These are phyloP conservation scores for Tipula vernalis DNA, from an alignment of 2,888 invertebrate species.

Conservation along the genomic window DNA sequence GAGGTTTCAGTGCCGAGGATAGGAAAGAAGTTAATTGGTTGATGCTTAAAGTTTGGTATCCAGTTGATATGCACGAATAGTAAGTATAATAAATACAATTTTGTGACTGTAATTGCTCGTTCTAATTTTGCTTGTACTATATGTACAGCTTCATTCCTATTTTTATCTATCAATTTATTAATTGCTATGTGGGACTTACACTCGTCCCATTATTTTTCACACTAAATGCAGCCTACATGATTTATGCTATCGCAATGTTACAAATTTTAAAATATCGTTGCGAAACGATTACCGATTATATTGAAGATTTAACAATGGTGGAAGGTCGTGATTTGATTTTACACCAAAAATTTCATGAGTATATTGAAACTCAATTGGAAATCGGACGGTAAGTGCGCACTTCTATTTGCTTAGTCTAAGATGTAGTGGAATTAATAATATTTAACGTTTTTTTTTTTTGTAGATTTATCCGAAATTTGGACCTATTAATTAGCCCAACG, in stretches of 20 bases:
- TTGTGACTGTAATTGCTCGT: not conserved
- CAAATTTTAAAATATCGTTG: not conserved
- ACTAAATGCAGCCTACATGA: not conserved
- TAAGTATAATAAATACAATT: not conserved
- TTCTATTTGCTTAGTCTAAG: not conserved
- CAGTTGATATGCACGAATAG: not conserved
- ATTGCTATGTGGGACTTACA: not conserved
- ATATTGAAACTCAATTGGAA: not conserved
- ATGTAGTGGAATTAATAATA: not conserved
- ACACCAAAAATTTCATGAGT: not conserved
- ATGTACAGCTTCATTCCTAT: not conserved
- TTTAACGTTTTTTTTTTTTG: not conserved
- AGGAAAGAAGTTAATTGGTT: not conserved
- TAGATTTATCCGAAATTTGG: not conserved
- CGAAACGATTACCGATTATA: not conserved
- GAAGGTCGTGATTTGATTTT: not conserved
- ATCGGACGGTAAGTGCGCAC: not conserved
- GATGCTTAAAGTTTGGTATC: not conserved
- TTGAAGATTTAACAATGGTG: not conserved
- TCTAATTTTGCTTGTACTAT: too few species aligned
- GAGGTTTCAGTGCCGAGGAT: not conserved
- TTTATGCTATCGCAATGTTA: not conserved
- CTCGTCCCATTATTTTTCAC: not conserved
- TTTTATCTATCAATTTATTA: not conserved
- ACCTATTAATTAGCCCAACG: slow-evolving; percentile 8